Evolutionary conservation across 2,113 vertebrate species (phyloP).

Genomic region (Scomber colias): DNA sequence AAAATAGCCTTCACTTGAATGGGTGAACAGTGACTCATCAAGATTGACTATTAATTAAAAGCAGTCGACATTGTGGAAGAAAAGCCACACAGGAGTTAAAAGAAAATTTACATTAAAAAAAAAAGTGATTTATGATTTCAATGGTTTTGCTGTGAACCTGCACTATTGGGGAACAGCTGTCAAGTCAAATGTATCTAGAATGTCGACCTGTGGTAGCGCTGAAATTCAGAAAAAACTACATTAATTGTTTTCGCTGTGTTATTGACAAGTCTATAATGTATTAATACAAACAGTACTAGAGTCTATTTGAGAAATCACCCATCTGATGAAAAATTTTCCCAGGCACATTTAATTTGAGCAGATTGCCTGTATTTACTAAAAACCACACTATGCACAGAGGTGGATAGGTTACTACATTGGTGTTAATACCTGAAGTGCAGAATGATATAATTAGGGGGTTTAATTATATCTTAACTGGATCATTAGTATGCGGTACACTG

Average conservation of each 20-base stretch:
- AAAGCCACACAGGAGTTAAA: background rate
- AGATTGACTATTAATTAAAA: constrained; percentile 24
- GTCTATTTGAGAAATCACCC: constrained; percentile 28
- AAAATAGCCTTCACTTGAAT: constrained; percentile 12
- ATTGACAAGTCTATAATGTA: background rate
- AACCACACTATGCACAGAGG: constrained; percentile 34
- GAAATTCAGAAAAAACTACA: constrained; percentile 17
- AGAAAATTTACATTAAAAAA: background rate
- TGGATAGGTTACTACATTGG: constrained; percentile 56
- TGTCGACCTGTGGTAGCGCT: background rate
- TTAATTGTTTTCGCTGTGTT: background rate
- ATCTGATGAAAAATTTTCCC: constrained; percentile 45
- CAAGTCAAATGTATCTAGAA: too few species aligned
- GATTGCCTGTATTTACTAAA: constrained; percentile 56
- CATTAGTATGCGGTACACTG: constrained; percentile 58
- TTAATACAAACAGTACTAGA: background rate
- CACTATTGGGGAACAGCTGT: too few species aligned
- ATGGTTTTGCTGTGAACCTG: too few species aligned
- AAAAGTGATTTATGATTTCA: too few species aligned
- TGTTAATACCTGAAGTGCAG: constrained; percentile 68
- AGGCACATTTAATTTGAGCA: constrained; percentile 44
- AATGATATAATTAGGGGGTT: constrained; percentile 72
- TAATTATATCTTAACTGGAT: constrained; percentile 69
- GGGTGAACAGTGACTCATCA: constrained; percentile 38
- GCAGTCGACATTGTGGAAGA: background rate